These are phyloP conservation scores for Anadara kagoshimensis DNA, from an alignment of 1,140 invertebrate genomes.

Conservation along the genomic window DNA sequence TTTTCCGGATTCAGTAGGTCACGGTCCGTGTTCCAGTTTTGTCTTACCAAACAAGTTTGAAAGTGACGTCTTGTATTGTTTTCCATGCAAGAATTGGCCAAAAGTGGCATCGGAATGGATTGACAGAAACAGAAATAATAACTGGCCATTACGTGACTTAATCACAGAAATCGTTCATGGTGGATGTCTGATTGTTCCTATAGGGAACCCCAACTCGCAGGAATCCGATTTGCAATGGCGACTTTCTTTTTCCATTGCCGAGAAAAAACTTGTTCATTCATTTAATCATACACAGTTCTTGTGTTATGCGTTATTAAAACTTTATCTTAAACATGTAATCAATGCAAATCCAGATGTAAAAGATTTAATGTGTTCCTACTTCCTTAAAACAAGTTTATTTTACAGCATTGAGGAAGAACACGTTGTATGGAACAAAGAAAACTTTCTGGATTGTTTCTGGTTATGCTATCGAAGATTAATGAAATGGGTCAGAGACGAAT, in stretches of 20 bases:
- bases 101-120: background rate
- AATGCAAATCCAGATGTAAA: too few relatives aligned
- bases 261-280: slow-evolving; percentile 5
- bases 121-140: background rate
- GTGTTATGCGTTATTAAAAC: slow-evolving; percentile 16
- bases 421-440: too few relatives aligned
- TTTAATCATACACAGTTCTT: slow-evolving; percentile 2
- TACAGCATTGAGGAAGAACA: too few relatives aligned
- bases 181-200: slow-evolving; percentile 8
- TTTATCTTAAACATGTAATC: too few relatives aligned
- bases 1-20: background rate
- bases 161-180: background rate
- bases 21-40: slow-evolving; percentile 9
- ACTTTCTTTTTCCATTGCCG: slow-evolving; percentile 15
- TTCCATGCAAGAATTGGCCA: slow-evolving; percentile 1
- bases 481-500: background rate
- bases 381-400: too few relatives aligned
- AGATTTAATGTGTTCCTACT: too few relatives aligned
- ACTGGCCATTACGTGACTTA: background rate
- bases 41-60: background rate
- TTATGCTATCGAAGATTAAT: background rate
- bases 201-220: background rate
- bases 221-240: slow-evolving; percentile 4
- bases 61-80: background rate
- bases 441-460: background rate